A percentile compares a stretch with the other conserved stretches of the same genome.
Conservation (phyloP, 2,888 invertebrate species). For the Eupithecia insigniata region DNA sequence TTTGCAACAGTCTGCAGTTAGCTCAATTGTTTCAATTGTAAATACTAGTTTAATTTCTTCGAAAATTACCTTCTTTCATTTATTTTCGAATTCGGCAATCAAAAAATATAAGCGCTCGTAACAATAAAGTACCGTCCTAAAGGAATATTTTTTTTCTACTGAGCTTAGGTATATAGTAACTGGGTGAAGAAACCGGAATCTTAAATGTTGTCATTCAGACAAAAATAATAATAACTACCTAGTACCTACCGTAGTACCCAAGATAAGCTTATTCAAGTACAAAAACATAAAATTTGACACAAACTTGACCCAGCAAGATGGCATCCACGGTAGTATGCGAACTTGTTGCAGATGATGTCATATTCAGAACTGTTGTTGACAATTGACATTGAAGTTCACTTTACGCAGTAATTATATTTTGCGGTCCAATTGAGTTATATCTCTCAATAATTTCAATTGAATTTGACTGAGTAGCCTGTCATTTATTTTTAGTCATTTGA, state of each 20-base stretch:
- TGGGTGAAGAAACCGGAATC: not conserved
- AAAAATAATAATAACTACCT: not conserved
- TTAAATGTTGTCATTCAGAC: not conserved
- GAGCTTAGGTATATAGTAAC: no score
- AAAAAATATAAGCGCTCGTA: not conserved
- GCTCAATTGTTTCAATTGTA: no score
- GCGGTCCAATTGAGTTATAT: constrained; percentile 30
- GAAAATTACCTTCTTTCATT: no score
- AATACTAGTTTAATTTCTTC: no score
- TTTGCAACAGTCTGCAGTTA: no score
- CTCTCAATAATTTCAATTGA: constrained; percentile 23
- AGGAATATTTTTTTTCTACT: not conserved
- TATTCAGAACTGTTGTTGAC: constrained; percentile 24
- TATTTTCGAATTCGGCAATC: not conserved
- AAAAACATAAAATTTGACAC: constrained; percentile 11
- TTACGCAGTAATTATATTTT: constrained; percentile 31
- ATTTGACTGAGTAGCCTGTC: constrained; percentile 18
- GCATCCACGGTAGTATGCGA: constrained; percentile 15
- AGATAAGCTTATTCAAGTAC: constrained; percentile 17
- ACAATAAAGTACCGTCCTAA: not conserved
- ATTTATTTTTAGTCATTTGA: constrained; percentile 8
- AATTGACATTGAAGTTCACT: constrained; percentile 35
- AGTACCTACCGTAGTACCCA: not conserved
- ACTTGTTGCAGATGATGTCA: constrained; percentile 34
- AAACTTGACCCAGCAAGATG: constrained; percentile 28